A percentile compares a stretch with the other conserved stretches of the same genome.
Evolutionary conservation across 2,797 vertebrate genomes (phyloP).

Genomic region (Gila robusta): DNA sequence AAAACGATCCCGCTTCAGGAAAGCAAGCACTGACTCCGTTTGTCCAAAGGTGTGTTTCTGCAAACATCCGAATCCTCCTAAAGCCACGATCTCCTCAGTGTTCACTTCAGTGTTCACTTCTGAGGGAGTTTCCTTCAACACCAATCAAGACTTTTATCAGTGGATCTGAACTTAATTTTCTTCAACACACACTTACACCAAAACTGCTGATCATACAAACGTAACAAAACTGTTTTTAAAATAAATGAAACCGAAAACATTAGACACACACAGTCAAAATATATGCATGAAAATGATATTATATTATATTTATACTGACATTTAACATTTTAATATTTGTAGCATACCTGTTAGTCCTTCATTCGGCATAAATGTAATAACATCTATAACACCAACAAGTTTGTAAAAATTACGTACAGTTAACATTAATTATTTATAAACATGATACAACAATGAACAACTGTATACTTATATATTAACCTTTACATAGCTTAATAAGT

Average conservation of each 20-base stretch:
- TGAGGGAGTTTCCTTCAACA: too few species aligned
- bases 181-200: not conserved
- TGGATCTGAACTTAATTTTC: not conserved
- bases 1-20: slow-evolving; percentile 77
- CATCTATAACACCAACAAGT: not conserved
- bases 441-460: not conserved
- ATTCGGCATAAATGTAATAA: not conserved
- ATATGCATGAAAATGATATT: not conserved
- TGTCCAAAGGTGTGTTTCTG: slow-evolving; percentile 7
- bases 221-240: not conserved
- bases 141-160: not conserved
- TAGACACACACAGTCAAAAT: not conserved
- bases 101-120: too few species aligned
- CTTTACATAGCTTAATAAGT: too few species aligned
- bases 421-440: not conserved
- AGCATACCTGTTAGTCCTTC: not conserved
- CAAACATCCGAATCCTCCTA: slow-evolving; percentile 21
- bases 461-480: too few species aligned
- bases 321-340: too few species aligned
- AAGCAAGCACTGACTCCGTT: slow-evolving; percentile 63
- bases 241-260: not conserved
- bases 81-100: not conserved
- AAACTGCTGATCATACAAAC: not conserved
- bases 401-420: not conserved
- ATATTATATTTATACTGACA: too few species aligned